Base-by-base conservation (phyloP, 2,888 invertebrate genomes). In the Phytoseiulus persimilis region DNA sequence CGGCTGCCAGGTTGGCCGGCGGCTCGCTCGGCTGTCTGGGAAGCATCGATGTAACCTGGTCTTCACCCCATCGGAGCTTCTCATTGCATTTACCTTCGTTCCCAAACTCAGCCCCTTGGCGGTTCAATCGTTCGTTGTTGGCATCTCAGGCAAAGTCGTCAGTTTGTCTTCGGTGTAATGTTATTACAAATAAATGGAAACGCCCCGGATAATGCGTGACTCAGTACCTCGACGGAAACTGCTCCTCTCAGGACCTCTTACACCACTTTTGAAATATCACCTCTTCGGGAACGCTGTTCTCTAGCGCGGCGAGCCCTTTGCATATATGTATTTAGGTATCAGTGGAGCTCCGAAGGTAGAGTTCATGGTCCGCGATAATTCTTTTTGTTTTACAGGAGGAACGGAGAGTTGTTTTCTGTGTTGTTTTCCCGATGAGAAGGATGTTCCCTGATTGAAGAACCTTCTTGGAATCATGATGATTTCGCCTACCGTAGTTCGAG, bases 151-250 rank as follows among this genome's bases (percentile, higher is more conserved):
- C 65, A 18, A n/a, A 28, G 65, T 65, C 65, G 65, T 65, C 65
- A n/a, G n/a, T 65, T 65, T 65, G 65, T 65, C 65, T 65, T 65
- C 65, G 65, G 65, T 65, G 65, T 65, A 65, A 65, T 65, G 65
- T 65, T 65, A 65, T 65, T 65, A 65, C 65, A 65, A 65, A 23
- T n/a, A 65, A 65, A 65, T 65, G 65, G n/a, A 65, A 65, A 28
- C 65, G 65, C 65, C 65, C 28, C 11, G 65, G 65, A 23, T 14
- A 11, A 65, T 65, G 65, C 18, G 65, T 65, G 65, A 65, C 65
- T 65, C 65, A 65, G 65, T 65, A 65, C 14, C 65, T 65, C 65
- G 65, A 65, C 5, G 65, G n/a, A n/a, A 65, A 6, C 65, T 28
- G 65, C 65, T 65, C 5, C 65, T 65, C 28, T 65, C 18, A 6